Evolutionary conservation across 2,888 invertebrate species (phyloP).

Genomic region (Nebria brevicollis): DNA sequence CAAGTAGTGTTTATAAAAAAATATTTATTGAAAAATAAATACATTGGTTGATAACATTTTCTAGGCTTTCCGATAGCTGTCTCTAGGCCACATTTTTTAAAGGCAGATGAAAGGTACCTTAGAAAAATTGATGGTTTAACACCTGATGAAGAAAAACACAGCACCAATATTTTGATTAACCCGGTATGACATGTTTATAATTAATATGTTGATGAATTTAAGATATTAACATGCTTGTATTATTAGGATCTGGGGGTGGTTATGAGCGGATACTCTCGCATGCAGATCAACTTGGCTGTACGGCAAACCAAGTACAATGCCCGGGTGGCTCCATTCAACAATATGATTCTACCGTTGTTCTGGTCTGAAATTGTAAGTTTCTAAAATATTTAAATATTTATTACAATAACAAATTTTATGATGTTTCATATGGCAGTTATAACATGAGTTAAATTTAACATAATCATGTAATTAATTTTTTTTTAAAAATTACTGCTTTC

Average conservation of each 20-base stretch:
- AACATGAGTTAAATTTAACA: too few relatives aligned
- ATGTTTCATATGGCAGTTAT: too few relatives aligned
- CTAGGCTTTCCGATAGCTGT: slow-evolving; percentile 77
- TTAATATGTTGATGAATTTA: not conserved
- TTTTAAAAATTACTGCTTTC: too few relatives aligned
- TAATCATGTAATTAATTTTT: too few relatives aligned
- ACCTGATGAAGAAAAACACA: slow-evolving; percentile 70
- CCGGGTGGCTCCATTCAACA: slow-evolving; percentile 70
- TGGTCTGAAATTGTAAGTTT: slow-evolving; percentile 71
- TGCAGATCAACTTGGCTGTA: slow-evolving; percentile 80
- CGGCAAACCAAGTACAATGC: slow-evolving; percentile 70
- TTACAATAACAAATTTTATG: not conserved
- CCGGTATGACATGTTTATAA: slow-evolving; percentile 66
- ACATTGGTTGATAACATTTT: not conserved
- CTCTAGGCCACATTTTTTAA: slow-evolving; percentile 71
- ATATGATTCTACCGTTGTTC: slow-evolving; percentile 74
- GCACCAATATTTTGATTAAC: slow-evolving; percentile 72
- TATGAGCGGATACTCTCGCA: slow-evolving; percentile 69
- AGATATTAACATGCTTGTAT: slow-evolving; percentile 22
- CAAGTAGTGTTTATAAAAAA: too few relatives aligned
- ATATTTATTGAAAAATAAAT: not conserved
- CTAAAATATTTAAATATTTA: not conserved
- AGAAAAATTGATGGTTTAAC: slow-evolving; percentile 70
- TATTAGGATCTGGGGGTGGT: slow-evolving; percentile 71
- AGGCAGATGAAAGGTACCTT: slow-evolving; percentile 69